A percentile compares a stretch with the other conserved stretches of the same genome.
phyloP scores from a whole-genome alignment of 1,140 invertebrate species.

The Tetramorium alpestre region DNA sequence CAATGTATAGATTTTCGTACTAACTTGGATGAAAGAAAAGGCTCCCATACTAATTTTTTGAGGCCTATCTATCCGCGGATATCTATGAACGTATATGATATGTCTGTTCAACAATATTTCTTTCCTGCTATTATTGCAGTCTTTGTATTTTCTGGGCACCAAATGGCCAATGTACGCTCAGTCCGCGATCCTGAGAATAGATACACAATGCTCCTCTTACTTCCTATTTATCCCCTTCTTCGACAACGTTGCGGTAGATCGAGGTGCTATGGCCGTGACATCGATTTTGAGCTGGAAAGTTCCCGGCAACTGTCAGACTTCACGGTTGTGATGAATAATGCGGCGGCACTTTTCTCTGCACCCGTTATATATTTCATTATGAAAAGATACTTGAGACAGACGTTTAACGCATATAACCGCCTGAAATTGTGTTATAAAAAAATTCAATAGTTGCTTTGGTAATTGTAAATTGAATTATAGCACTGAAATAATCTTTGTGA shows the following conservation, averaged over 20 bases:
- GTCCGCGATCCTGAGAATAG: constrained; percentile 76
- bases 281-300: constrained; percentile 54
- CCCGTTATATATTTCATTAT: constrained; percentile 42
- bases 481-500: not conserved
- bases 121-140: constrained; percentile 84
- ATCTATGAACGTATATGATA: constrained; percentile 18
- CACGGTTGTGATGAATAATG: constrained; percentile 45
- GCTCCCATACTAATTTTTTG: constrained; percentile 69
- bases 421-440: not conserved
- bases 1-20: not conserved
- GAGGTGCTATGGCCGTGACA: constrained; percentile 29
- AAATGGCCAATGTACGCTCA: constrained; percentile 76
- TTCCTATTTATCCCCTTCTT: constrained; percentile 61
- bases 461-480: not conserved
- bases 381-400: not conserved
- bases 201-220: constrained; percentile 69
- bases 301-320: constrained; percentile 47
- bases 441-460: not conserved
- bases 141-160: constrained; percentile 78
- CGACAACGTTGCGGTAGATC: constrained; percentile 16
- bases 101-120: constrained; percentile 77
- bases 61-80: constrained; percentile 76
- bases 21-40: constrained; percentile 62
- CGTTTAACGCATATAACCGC: not conserved
- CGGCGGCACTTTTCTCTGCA: constrained; percentile 26